phyloP scores from a whole-genome alignment of 2,888 invertebrate genomes.

The Pristionchus exspectatus region DNA sequence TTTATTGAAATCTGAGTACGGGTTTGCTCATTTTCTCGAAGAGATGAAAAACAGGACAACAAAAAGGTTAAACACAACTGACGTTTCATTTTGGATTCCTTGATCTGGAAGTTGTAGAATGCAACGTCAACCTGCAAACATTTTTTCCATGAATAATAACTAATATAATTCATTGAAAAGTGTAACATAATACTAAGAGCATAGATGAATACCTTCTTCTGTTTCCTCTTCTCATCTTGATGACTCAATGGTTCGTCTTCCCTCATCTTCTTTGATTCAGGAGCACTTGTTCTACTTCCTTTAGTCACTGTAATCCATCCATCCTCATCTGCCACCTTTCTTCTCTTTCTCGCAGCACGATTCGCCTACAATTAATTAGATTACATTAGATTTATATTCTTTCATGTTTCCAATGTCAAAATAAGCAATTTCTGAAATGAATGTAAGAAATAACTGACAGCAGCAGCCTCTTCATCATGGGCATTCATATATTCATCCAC shows the following conservation, averaged over 20 bases:
- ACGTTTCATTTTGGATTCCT: constrained; percentile 56
- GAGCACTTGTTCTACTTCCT: constrained; percentile 56
- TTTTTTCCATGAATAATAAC: background rate
- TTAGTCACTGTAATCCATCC: constrained; percentile 63
- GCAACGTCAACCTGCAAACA: constrained; percentile 54
- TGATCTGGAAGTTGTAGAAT: constrained; percentile 57
- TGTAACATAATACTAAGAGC: background rate
- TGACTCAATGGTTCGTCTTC: constrained; percentile 29
- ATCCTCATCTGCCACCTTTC: constrained; percentile 59
- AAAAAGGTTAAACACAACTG: constrained; percentile 22
- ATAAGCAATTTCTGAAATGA: no score
- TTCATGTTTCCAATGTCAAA: no score
- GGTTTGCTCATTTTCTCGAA: background rate
- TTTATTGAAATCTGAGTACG: no score
- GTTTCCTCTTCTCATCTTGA: constrained; percentile 46
- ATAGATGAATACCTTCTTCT: background rate
- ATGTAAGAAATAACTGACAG: background rate
- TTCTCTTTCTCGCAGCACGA: constrained; percentile 55
- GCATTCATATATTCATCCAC: constrained; percentile 45
- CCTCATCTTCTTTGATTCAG: constrained; percentile 52
- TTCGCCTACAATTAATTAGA: constrained; percentile 50
- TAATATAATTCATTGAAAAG: background rate
- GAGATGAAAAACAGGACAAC: background rate
- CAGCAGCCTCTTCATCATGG: constrained; percentile 13
- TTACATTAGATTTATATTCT: no score